These are phyloP conservation scores for Sicus ferrugineus DNA, from an alignment of 2,888 invertebrate species.

Conservation along the genomic window DNA sequence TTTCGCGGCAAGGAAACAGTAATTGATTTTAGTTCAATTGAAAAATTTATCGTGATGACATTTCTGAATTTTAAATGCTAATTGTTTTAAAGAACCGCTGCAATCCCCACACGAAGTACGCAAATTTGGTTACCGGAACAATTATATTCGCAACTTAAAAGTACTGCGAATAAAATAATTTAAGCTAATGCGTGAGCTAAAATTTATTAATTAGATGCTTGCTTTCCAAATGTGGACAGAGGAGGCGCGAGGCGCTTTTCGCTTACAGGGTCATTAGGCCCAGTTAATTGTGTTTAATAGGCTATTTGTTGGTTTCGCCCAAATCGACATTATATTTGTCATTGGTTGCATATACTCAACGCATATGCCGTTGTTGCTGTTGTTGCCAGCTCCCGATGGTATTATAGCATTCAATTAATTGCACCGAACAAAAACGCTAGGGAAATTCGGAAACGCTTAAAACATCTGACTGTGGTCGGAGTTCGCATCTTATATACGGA, in stretches of 20 bases:
- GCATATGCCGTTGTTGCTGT: background rate
- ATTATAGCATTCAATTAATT: constrained; percentile 26
- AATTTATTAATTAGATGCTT: too few species aligned
- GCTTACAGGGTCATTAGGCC: background rate
- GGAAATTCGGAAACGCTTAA: constrained; percentile 24
- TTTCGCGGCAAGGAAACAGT: too few species aligned
- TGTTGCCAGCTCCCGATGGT: background rate
- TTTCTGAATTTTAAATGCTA: too few species aligned
- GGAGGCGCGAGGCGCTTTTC: background rate
- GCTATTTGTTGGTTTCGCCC: constrained; percentile 6
- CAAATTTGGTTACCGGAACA: too few species aligned
- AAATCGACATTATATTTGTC: background rate
- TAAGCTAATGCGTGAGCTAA: constrained; percentile 1
- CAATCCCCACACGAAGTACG: too few species aligned
- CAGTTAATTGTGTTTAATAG: constrained; percentile 15
- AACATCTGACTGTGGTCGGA: constrained; percentile 24
- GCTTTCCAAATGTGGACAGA: background rate
- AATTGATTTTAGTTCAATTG: too few species aligned
- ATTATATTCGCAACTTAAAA: too few species aligned
- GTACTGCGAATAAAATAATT: constrained; percentile 25
- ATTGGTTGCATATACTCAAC: background rate
- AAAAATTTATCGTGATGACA: too few species aligned
- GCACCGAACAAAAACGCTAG: constrained; percentile 1
- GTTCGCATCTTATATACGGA: constrained; percentile 17
- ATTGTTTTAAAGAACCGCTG: too few species aligned